Conservation (phyloP, 2,113 vertebrate genomes). For the Paralichthys olivaceus region DNA sequence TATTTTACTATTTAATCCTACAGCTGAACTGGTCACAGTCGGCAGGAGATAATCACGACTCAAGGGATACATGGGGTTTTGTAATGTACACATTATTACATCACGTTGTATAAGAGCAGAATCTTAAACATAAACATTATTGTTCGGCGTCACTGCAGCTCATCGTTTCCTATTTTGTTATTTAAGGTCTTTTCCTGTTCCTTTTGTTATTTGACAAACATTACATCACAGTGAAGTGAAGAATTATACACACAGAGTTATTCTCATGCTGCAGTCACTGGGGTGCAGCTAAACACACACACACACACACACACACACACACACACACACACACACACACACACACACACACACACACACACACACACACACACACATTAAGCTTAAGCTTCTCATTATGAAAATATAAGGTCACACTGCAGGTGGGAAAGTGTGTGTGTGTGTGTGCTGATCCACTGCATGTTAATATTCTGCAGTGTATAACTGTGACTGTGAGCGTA, state of each 20-base stretch:
- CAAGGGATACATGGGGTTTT: neutral
- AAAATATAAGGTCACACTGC: constrained; percentile 66
- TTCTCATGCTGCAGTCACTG: constrained; percentile 40
- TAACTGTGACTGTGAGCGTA: constrained; percentile 36
- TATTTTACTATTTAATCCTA: no score
- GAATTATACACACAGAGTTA: constrained; percentile 39
- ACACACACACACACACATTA: neutral
- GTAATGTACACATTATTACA: neutral
- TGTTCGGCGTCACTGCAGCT: neutral
- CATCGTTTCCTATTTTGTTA: neutral
- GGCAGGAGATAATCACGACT: no score
- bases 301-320: constrained; percentile 48
- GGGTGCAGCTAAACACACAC: constrained; percentile 46
- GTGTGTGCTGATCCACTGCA: neutral
- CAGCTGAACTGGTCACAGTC: no score
- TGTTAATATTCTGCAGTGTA: constrained; percentile 1
- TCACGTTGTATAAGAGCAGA: neutral
- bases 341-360: constrained; percentile 35
- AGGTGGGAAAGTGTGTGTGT: constrained; percentile 34
- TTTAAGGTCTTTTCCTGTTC: neutral
- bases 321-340: constrained; percentile 40
- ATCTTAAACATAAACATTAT: neutral
- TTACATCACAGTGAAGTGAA: constrained; percentile 3
- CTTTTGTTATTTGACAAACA: neutral
- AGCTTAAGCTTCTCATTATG: constrained; percentile 65